Evolutionary conservation across 1,140 invertebrate species (phyloP).

Genomic region (Helicorthomorpha holstii): DNA sequence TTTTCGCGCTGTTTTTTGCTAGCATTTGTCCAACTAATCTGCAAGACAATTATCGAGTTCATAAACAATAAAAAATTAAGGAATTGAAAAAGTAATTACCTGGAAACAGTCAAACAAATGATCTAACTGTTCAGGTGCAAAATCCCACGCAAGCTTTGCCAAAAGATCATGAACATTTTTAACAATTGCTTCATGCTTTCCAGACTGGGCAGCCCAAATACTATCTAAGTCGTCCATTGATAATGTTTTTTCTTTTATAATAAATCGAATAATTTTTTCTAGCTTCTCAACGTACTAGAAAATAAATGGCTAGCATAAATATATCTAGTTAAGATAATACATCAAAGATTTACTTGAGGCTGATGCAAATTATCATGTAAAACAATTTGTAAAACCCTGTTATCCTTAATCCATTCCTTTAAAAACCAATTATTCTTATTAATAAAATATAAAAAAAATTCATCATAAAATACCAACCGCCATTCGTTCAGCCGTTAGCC

Average conservation of each 20-base stretch:
- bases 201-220: conserved; percentile 88
- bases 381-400: conserved; percentile 88
- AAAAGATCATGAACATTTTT: conserved; percentile 94
- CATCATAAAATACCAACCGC: conserved; percentile 43
- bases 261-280: conserved; percentile 91
- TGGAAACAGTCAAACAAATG: conserved; percentile 96
- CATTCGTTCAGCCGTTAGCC: conserved; percentile 82
- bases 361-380: conserved; percentile 90
- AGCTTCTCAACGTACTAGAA: conserved; percentile 81
- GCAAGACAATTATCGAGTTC: conserved; percentile 4
- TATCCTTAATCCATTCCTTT: conserved; percentile 91
- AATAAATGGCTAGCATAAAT: background rate
- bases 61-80: background rate
- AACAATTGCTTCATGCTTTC: conserved; percentile 88
- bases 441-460: background rate
- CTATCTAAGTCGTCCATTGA: conserved; percentile 82
- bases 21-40: conserved; percentile 88
- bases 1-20: conserved; percentile 93
- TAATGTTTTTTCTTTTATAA: conserved; percentile 86
- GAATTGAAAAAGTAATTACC: conserved; percentile 30
- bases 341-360: conserved; percentile 41
- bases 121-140: conserved; percentile 89
- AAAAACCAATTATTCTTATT: no score
- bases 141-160: conserved; percentile 95
- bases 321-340: background rate